These are phyloP conservation scores for Eubasilissa regina DNA, from an alignment of 1,140 invertebrate species.

Conservation along the genomic window DNA sequence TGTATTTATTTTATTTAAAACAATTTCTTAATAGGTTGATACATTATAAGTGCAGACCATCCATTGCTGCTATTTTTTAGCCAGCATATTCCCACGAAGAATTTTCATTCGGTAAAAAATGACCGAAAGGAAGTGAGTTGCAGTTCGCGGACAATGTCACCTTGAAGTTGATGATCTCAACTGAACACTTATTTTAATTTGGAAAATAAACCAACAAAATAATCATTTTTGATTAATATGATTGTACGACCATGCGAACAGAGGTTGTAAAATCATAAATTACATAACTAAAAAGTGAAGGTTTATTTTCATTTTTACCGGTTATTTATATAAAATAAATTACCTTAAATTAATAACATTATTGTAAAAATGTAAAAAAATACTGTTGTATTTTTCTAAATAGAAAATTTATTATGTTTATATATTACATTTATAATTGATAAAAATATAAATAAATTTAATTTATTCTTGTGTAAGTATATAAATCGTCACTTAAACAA, in stretches of 20 bases:
- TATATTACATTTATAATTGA: no score
- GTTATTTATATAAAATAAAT: no score
- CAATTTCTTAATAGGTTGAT: no score
- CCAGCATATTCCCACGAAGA: slow-evolving; percentile 31
- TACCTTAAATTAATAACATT: not conserved
- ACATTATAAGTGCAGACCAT: no score
- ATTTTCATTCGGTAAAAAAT: slow-evolving; percentile 41
- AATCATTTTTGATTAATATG: slow-evolving; percentile 38
- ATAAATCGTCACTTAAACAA: no score
- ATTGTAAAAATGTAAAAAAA: not conserved
- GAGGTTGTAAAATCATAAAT: slow-evolving; percentile 8
- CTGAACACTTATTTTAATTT: slow-evolving; percentile 39
- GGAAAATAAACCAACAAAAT: slow-evolving; percentile 43
- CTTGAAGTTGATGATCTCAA: slow-evolving; percentile 42
- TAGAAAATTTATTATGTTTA: no score
- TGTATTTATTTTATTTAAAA: no score
- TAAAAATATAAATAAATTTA: no score
- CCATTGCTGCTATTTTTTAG: not conserved
- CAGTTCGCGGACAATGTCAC: slow-evolving; percentile 35
- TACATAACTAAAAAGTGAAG: no score
- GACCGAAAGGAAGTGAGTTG: slow-evolving; percentile 43
- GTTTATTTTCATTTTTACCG: no score
- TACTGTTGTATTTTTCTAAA: no score
- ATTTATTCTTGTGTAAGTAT: no score
- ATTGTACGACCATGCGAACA: slow-evolving; percentile 18